Percentiles rank a stretch among this genome's conserved stretches.
phyloP scores from a whole-genome alignment of 2,113 vertebrate species.

The Tetrax tetrax region DNA sequence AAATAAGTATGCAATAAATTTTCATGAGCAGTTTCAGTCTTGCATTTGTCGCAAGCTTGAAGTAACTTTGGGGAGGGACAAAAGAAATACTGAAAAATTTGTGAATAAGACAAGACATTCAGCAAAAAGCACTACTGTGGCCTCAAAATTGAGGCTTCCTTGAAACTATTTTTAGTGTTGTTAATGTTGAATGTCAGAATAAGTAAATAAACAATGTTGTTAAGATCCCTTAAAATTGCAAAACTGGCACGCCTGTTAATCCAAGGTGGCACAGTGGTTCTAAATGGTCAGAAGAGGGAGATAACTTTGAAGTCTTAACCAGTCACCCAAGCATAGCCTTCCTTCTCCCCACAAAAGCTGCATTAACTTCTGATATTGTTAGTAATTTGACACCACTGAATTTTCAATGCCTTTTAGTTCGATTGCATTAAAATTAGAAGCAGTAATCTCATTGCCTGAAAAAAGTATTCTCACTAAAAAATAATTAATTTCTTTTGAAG shows the following conservation, averaged over 20 bases:
- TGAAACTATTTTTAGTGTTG: not conserved
- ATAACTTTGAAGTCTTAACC: not conserved
- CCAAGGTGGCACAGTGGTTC: not conserved
- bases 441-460: not conserved
- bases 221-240: not conserved
- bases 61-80: not conserved
- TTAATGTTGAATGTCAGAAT: not conserved
- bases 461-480: conserved; percentile 10
- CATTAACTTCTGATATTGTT: not conserved
- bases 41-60: not conserved
- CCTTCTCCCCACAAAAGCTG: not conserved
- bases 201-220: not conserved
- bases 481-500: not conserved
- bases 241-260: not conserved
- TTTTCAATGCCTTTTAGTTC: not conserved
- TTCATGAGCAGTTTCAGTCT: not conserved
- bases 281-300: not conserved
- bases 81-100: not conserved
- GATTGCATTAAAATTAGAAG: not conserved
- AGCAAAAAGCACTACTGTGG: not conserved
- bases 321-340: not conserved
- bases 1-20: conserved; percentile 11
- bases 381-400: not conserved
- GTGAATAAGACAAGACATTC: not conserved
- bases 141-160: not conserved